phyloP scores from a whole-genome alignment of 2,113 vertebrate genomes.

The Macaca fascicularis region T2T-MFA8v1.1 NC_088388.1:70768501-70769000 shows the following conservation, averaged over 20 bases:
- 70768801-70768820: neutral
- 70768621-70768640: conserved; percentile 84
- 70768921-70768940: neutral
- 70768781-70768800: neutral
- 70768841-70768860: neutral
- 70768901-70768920: neutral
- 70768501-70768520: neutral
- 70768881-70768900: neutral
- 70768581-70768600: conserved; percentile 91
- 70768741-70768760: neutral
- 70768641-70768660: conserved; percentile 74
- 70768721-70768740: neutral
- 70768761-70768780: neutral
- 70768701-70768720: neutral
- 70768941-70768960: neutral
- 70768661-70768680: conserved; percentile 80
- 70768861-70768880: neutral
- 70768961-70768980: neutral
- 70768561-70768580: conserved; percentile 83
- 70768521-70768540: accelerated
- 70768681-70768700: conserved; percentile 67
- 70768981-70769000: neutral
- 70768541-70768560: accelerated
- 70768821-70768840: neutral
- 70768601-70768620: conserved; percentile 88